Conservation (phyloP, 2,113 vertebrate genomes). For the Brachypodius melanocephalos region DNA sequence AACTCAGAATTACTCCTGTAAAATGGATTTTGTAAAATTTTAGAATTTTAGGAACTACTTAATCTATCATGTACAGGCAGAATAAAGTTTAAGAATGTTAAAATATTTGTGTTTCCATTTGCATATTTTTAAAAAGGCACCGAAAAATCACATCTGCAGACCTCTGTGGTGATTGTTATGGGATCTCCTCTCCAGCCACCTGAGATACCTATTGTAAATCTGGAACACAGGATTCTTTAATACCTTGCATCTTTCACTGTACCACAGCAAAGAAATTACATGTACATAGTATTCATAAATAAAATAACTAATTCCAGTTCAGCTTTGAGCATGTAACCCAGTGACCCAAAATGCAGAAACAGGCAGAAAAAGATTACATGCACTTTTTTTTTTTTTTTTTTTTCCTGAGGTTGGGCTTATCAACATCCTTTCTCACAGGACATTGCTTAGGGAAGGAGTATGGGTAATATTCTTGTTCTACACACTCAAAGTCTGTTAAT, state of each 20-base stretch:
- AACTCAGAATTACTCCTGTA: not conserved
- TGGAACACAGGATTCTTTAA: not conserved
- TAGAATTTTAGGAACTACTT: not conserved
- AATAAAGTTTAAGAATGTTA: not conserved
- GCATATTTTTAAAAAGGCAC: not conserved
- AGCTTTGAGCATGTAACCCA: not conserved
- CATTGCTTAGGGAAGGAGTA: not conserved
- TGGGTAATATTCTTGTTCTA: conserved; percentile 31
- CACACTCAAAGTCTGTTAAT: conserved; percentile 34
- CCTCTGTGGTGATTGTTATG: not conserved
- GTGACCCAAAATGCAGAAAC: not conserved
- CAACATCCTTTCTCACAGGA: conserved; percentile 5
- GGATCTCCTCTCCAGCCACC: not conserved
- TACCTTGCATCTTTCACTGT: not conserved
- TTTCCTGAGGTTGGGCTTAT: not conserved
- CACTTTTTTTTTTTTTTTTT: not conserved
- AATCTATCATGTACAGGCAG: not conserved
- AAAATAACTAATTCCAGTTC: not conserved
- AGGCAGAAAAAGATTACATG: not conserved
- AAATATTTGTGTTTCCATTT: not conserved
- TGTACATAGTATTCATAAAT: not conserved
- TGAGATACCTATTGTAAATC: not conserved
- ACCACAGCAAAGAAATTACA: not conserved
- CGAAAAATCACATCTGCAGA: not conserved
- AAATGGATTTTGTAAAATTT: not conserved